phyloP scores from a whole-genome alignment of 2,113 vertebrate genomes.

The Rallus limicola region DNA sequence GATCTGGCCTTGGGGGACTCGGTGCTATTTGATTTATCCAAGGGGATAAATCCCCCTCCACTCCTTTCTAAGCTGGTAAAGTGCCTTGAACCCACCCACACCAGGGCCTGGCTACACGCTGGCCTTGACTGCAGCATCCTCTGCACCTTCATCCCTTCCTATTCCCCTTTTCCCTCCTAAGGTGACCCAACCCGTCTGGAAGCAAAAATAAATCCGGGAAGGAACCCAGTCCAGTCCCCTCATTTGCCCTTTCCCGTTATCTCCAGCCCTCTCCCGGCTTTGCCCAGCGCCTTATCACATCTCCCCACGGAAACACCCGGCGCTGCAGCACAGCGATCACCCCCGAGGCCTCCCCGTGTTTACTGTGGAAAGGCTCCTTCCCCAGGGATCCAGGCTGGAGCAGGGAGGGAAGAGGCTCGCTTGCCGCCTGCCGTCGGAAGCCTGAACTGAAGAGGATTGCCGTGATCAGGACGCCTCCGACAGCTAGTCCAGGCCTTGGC shows the following conservation, averaged over 20 bases:
- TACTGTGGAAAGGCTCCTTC: neutral
- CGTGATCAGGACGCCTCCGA: rapidly evolving
- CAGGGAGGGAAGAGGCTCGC: neutral
- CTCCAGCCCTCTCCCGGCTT: neutral
- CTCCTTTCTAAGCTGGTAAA: neutral
- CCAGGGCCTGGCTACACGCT: neutral
- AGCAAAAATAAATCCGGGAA: rapidly evolving
- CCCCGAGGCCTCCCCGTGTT: neutral
- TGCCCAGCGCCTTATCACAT: neutral
- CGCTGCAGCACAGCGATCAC: rapidly evolving
- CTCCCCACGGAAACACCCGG: neutral
- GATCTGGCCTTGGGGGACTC: neutral
- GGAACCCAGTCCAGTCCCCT: neutral
- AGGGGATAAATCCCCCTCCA: neutral
- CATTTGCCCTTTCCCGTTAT: neutral
- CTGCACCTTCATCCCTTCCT: neutral
- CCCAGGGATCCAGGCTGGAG: neutral
- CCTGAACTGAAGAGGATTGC: neutral
- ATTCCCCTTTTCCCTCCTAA: neutral
- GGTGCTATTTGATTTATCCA: neutral
- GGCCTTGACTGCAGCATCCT: neutral
- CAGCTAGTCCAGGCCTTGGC: neutral
- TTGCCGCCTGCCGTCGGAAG: constrained; percentile 42
- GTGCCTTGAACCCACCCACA: neutral
- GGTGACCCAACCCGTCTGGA: neutral